Evolutionary conservation across 2,797 vertebrate genomes (phyloP).

Genomic region (Arremon brunneinucha): DNA sequence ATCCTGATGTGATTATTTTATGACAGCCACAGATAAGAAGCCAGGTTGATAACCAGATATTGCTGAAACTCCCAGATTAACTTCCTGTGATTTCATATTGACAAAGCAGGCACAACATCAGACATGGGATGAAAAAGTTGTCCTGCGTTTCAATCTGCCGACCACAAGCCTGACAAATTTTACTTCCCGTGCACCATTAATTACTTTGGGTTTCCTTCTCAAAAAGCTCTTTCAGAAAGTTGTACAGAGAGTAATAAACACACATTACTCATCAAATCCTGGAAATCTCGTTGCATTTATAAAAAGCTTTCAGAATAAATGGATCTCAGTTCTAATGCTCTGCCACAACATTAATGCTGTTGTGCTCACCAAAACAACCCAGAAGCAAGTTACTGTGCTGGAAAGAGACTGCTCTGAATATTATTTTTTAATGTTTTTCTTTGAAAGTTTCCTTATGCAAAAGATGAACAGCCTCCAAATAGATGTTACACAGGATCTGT

Average conservation of each 20-base stretch:
- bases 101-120: background rate
- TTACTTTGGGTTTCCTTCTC: constrained; percentile 33
- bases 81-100: background rate
- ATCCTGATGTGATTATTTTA: background rate
- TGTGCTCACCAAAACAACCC: background rate
- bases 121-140: background rate
- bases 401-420: background rate
- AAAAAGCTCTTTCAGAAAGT: constrained; percentile 62
- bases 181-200: constrained; percentile 28
- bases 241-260: constrained; percentile 33
- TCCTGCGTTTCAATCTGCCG: background rate
- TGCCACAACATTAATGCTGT: constrained; percentile 26
- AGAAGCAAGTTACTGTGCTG: background rate
- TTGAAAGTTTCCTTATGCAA: background rate
- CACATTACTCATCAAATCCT: constrained; percentile 50
- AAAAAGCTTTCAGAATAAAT: constrained; percentile 43
- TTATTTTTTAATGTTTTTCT: background rate
- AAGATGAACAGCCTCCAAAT: background rate
- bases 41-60: background rate
- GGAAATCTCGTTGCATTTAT: constrained; percentile 40
- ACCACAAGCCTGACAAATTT: background rate
- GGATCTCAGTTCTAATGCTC: constrained; percentile 36
- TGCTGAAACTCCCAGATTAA: constrained; percentile 22
- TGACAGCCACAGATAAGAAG: background rate
- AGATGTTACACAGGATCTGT: background rate